Evolutionary conservation across 2,113 vertebrate genomes (phyloP).

Genomic region (Clarias batrachus): DNA sequence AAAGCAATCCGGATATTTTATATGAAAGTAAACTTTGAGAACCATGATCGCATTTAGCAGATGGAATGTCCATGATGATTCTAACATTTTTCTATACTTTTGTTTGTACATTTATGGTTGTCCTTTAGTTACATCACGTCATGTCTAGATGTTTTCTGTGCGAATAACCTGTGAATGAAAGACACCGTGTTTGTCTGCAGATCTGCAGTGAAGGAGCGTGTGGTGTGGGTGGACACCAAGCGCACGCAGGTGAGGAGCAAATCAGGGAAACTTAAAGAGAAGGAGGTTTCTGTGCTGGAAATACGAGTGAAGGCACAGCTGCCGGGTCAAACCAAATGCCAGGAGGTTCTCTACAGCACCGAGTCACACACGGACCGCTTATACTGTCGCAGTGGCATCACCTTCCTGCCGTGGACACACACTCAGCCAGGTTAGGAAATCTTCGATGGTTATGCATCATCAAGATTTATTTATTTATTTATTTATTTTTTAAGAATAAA

Average conservation of each 20-base stretch:
- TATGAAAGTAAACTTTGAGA: not conserved
- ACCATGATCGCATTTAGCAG: not conserved
- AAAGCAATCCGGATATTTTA: not conserved
- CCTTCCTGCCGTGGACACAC: constrained; percentile 71
- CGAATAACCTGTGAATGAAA: not conserved
- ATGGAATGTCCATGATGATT: not conserved
- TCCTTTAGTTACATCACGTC: not conserved
- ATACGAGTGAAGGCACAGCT: constrained; percentile 72
- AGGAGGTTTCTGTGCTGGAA: constrained; percentile 72
- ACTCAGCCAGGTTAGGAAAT: constrained; percentile 50
- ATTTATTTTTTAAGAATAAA: too few relatives aligned
- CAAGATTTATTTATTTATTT: not conserved
- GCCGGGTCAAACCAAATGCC: constrained; percentile 64
- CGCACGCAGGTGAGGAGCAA: constrained; percentile 71
- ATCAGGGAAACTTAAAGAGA: constrained; percentile 72
- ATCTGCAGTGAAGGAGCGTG: constrained; percentile 72
- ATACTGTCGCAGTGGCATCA: constrained; percentile 68
- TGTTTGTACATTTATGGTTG: not conserved
- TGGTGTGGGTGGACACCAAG: constrained; percentile 74
- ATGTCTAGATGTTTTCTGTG: not conserved
- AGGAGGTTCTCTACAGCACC: constrained; percentile 73
- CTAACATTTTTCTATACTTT: not conserved
- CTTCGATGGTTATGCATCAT: not conserved
- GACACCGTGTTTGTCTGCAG: constrained; percentile 45
- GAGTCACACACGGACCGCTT: constrained; percentile 73